Evolutionary conservation across 2,888 invertebrate genomes (phyloP), one percentile per base, ranked within the genome.

Genomic region (Spilarctia lutea): DNA sequence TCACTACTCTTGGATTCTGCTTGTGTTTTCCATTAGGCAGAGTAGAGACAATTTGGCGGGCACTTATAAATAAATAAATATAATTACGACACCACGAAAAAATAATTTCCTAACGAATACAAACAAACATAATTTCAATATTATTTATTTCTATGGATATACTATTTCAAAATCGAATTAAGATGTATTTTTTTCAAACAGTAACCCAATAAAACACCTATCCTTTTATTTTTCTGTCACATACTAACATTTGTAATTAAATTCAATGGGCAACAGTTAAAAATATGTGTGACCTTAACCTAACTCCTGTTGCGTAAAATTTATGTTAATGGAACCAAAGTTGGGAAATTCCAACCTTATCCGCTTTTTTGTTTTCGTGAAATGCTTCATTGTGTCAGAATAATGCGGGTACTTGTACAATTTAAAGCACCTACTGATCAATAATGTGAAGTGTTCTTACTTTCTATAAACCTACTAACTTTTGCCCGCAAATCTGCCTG

Each of bases 401-500:
- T 71, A 6, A 79, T 82, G 81, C 79, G 81, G 83, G 82, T 33
- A 39, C 35, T 56, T 56, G 45, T 71, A 0, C 33, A 74, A 67
- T 60, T 69, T 8, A 52, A 52, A 24, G 24, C 7, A 52, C 20
- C 24, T 24, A 52, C 52, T 7, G 24, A 20, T 1, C 52, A 20
- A 20, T 48, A 7, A 20, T 20, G 1, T 48, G 18, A 48, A 48
- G 3, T 20, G 16, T 18, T 2, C 45, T 39, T 39, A 39, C 11
- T 39, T 35, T 39, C 39, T 39, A 39, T 39, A 11, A 39, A 39
- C 1, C 39, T 11, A 11, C 10, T 39, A 39, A 11, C 39, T 39
- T 39, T 11, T 11, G 39, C 0, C 39, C 39, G 39, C 10, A 39
- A 11, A 10, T 39, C 10, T 6, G 33, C 33, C 33, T 33, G 33